Evolutionary conservation across 2,888 invertebrate species (phyloP).

Genomic region (Camponotus fellah): DNA sequence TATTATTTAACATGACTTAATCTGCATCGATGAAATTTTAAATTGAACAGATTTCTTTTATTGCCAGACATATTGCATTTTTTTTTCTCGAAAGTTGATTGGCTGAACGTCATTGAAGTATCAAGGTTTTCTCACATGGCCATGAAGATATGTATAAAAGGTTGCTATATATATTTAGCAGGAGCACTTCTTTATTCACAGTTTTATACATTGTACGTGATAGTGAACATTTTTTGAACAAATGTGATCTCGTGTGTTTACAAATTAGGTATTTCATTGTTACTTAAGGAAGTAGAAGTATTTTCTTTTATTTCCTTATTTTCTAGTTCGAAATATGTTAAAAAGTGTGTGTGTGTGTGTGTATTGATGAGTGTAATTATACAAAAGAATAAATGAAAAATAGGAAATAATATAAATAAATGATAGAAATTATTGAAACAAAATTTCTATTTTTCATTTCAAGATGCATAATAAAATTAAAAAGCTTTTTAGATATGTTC

Average conservation of each 20-base stretch:
- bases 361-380: not conserved
- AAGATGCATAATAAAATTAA: too few relatives aligned
- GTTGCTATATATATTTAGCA: constrained; percentile 8
- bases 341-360: not conserved
- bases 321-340: not conserved
- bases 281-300: not conserved
- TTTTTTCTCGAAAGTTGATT: not conserved
- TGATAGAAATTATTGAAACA: not conserved
- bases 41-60: not conserved
- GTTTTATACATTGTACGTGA: constrained; percentile 1
- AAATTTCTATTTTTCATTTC: not conserved
- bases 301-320: not conserved
- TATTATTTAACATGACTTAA: not conserved
- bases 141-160: not conserved
- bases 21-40: not conserved
- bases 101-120: not conserved
- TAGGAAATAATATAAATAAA: not conserved
- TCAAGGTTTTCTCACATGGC: not conserved
- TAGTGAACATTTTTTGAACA: not conserved
- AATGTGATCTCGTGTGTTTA: not conserved
- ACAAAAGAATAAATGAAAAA: not conserved
- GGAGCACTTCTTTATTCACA: not conserved
- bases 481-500: too few relatives aligned
- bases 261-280: not conserved
- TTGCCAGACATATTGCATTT: not conserved